These are phyloP conservation scores for Euphydryas editha DNA, from an alignment of 2,888 invertebrate species.

Conservation along the genomic window DNA sequence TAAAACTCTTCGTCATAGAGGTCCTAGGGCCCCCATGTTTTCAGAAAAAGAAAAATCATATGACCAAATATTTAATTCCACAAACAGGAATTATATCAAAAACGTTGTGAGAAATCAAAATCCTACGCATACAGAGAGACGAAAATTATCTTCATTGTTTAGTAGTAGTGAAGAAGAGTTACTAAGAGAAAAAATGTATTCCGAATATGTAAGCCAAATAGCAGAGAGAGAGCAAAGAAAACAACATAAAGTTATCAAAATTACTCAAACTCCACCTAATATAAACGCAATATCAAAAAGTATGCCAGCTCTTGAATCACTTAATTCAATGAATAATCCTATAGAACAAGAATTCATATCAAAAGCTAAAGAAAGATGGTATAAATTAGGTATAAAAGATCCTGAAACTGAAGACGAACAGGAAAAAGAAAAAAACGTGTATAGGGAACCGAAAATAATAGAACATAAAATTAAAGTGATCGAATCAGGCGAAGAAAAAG, in stretches of 20 bases:
- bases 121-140: constrained; percentile 48
- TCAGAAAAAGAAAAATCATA: constrained; percentile 62
- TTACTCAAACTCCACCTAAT: constrained; percentile 83
- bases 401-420: constrained; percentile 86
- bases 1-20: constrained; percentile 50
- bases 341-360: constrained; percentile 91
- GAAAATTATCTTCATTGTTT: constrained; percentile 66
- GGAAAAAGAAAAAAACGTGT: constrained; percentile 62
- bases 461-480: constrained; percentile 85
- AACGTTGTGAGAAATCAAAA: constrained; percentile 32
- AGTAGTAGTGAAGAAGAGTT: constrained; percentile 88
- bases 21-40: constrained; percentile 70
- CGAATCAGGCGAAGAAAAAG: constrained; percentile 85
- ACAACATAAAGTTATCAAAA: constrained; percentile 91
- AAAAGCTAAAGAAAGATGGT: constrained; percentile 88
- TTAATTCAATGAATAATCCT: constrained; percentile 74
- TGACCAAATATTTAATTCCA: constrained; percentile 52
- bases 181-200: constrained; percentile 91
- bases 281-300: constrained; percentile 64
- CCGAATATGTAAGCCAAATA: constrained; percentile 91
- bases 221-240: constrained; percentile 90
- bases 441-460: constrained; percentile 71
- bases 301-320: constrained; percentile 62
- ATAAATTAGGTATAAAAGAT: constrained; percentile 87
- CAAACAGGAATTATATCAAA: constrained; percentile 16